Base-by-base conservation (phyloP, 2,888 invertebrate genomes). In the Pinctada fucata region DNA sequence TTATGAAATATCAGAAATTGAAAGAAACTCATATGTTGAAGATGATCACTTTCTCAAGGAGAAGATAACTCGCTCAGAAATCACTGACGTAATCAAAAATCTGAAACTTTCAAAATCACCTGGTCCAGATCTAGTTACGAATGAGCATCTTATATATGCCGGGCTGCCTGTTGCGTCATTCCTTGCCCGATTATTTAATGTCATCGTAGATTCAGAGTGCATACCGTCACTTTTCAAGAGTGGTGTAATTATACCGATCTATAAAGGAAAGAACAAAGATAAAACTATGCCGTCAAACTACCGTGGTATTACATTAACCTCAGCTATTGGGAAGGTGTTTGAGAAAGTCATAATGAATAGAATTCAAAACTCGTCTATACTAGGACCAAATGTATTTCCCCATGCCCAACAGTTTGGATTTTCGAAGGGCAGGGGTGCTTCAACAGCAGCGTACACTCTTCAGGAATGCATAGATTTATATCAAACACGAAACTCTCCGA, bases 261-360 rank as follows among this genome's bases (percentile, higher is more conserved):
- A 45, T n/a, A n/a, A n/a, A n/a, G n/a, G n/a, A n/a, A n/a, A n/a
- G n/a, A n/a, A n/a, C n/a, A n/a, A n/a, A n/a, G 65, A 65, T 16
- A 64, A 70, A 51, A 70, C 49, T 10, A 64, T 65, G 31, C 63
- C 66, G 16, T 48, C 66, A 5, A 76, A 66, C 16, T 76, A 76
- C 65, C 64, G 66, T 47, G 76, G 31, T 50, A 50, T 76, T 8
- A 76, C 76, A 47, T 71, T 76, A 10, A 76, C 76, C n/a, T 76
- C 71, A 6, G 48, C 65, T 10, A 2, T 64, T 3, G 45, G 71
- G 47, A 76, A 76, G 50, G 48, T 50, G 6, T 63, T 70, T 64
- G 65, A 76, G 10, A 71, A 71, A 16, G 51, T 72, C 1, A 8
- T 50, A n/a, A 3, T 71, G 2, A 31, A 49, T 47, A 13, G 73